Evolutionary conservation across 1,140 invertebrate genomes (phyloP).

Genomic region (Papilio glaucus): DNA sequence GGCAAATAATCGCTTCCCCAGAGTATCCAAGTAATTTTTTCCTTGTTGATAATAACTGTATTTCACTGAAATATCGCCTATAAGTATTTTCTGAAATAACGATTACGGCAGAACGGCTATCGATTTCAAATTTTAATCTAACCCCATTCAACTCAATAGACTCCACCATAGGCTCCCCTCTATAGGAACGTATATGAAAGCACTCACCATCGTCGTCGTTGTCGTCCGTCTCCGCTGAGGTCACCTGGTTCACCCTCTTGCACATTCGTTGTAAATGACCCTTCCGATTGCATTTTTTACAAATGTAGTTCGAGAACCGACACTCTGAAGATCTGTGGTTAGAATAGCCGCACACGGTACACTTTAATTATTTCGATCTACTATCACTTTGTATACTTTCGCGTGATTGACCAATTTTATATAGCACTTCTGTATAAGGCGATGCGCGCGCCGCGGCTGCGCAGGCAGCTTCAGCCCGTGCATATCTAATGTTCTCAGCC

Average conservation of each 20-base stretch:
- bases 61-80: neutral
- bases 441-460: neutral
- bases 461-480: neutral
- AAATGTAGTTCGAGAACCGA: too few species aligned
- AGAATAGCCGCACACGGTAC: too few species aligned
- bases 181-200: neutral
- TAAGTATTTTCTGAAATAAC: too few species aligned
- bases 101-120: too few species aligned
- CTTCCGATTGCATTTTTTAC: too few species aligned
- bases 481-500: neutral
- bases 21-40: too few species aligned
- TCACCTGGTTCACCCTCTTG: neutral
- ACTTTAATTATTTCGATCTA: neutral
- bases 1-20: neutral
- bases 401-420: neutral
- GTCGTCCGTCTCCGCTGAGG: neutral
- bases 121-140: too few species aligned
- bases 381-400: neutral
- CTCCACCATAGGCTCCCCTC: too few species aligned
- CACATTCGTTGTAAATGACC: slow-evolving; percentile 1
- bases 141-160: too few species aligned
- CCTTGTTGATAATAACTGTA: neutral
- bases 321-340: neutral
- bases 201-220: slow-evolving; percentile 4
- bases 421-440: neutral